These are phyloP conservation scores for Zingel zingel DNA, from an alignment of 2,113 vertebrate species.

Conservation along the genomic window DNA sequence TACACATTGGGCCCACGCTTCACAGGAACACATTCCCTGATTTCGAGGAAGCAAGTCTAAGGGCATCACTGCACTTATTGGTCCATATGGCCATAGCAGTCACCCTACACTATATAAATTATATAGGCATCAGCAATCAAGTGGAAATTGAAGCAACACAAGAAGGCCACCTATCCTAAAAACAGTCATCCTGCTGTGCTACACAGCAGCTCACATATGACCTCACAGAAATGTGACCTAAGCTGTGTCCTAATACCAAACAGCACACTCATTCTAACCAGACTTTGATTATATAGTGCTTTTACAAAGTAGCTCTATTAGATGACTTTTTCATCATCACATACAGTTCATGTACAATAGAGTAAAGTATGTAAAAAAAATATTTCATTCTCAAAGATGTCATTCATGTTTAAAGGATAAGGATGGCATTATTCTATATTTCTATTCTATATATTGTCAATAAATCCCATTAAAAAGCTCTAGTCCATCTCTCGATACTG, in stretches of 20 bases:
- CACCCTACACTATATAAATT: constrained; percentile 54
- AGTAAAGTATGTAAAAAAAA: background rate
- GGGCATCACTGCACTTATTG: constrained; percentile 63
- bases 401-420: background rate
- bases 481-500: background rate
- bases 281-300: background rate
- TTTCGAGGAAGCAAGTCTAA: constrained; percentile 42
- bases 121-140: constrained; percentile 58
- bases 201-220: background rate
- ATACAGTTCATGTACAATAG: background rate
- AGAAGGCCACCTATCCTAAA: constrained; percentile 35
- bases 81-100: constrained; percentile 40
- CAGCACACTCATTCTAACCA: background rate
- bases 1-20: constrained; percentile 33
- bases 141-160: constrained; percentile 60
- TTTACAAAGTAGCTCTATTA: constrained; percentile 1
- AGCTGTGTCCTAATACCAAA: background rate
- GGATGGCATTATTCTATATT: background rate
- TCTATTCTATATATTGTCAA: background rate
- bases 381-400: background rate
- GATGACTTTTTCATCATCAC: background rate
- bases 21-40: constrained; percentile 47
- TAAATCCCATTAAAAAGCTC: no score
- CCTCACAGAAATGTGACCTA: constrained; percentile 19
- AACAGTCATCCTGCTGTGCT: constrained; percentile 28